Evolutionary conservation across 2,113 vertebrate genomes (phyloP).

Genomic region (Furnarius figulus): DNA sequence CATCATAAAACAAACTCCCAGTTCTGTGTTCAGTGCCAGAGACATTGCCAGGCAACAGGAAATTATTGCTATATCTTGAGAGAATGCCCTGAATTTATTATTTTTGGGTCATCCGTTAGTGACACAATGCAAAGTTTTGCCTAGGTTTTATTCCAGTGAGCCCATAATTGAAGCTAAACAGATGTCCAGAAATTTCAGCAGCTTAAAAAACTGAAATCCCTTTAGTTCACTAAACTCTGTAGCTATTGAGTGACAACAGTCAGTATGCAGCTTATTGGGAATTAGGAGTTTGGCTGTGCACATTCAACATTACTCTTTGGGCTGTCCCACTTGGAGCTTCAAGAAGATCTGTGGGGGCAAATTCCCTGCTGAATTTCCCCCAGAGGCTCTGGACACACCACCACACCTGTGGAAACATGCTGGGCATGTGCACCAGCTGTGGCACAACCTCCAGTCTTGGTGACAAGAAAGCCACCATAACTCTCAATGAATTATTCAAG

Average conservation of each 20-base stretch:
- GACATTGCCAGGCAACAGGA: slow-evolving; percentile 56
- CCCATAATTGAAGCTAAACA: not conserved
- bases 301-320: not conserved
- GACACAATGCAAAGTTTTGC: not conserved
- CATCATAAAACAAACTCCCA: slow-evolving; percentile 47
- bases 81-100: slow-evolving; percentile 26
- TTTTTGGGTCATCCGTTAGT: not conserved
- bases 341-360: not conserved
- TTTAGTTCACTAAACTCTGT: not conserved
- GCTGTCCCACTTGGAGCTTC: not conserved
- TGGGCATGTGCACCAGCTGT: fast-evolving
- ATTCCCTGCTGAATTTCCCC: not conserved
- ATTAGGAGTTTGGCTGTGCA: not conserved
- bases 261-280: not conserved
- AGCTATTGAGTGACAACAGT: not conserved
- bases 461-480: not conserved
- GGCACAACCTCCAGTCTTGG: not conserved
- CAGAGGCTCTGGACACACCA: not conserved
- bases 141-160: not conserved
- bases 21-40: not conserved
- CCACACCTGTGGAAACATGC: fast-evolving
- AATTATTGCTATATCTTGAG: not conserved
- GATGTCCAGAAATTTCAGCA: not conserved
- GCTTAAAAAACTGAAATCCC: not conserved
- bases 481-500: not conserved